Base-by-base conservation (phyloP, 2,797 vertebrate genomes). In the Sebastes jordani region DNA sequence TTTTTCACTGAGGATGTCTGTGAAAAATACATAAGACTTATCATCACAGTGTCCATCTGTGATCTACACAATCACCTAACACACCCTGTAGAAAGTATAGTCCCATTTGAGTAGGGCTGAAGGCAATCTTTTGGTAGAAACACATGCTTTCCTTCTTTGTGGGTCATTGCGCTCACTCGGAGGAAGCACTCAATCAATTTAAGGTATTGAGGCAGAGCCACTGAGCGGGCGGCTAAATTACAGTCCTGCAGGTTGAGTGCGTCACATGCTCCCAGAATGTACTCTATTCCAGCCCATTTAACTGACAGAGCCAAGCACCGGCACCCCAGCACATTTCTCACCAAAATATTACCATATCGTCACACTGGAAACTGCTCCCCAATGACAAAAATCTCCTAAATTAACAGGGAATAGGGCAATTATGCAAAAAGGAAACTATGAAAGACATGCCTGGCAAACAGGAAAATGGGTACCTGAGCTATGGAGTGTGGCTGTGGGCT, bases 211-310 rank as follows among this genome's bases (percentile, higher is more conserved):
- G 70, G 86, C 85, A 81, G 76, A 88, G 88, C 78, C 67, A 30
- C 78, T 9, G 78, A 85, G 73, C 66, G 18, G 72, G 71, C 20
- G 5, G 76, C 79, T 93, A 83, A 90, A 92, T 91, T 86, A 91
- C 89, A 86, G 74, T 84, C 78, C 82, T 89, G 87, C 86, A 88
- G 85, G 76, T 88, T 80, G 82, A 89, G 63, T 78, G 86, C 36
- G 32, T 84, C 85, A 88, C 81, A 86, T 46, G 76, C 71, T 83
- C 52, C 58, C 78, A 84, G 81, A 74, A 64, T 83, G 76, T 1
- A 27, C 59, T 88, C 84, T 36, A 83, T 81, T 91, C 77, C 79
- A 85, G 75, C 3, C 78, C 65, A 90, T 90, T 90, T 87, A 85
- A 56, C 87, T 82, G 86, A 83, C 86, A 38, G 49, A 83, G 64